Evolutionary conservation across 2,797 vertebrate species (phyloP).

Genomic region (Fringilla coelebs): DNA sequence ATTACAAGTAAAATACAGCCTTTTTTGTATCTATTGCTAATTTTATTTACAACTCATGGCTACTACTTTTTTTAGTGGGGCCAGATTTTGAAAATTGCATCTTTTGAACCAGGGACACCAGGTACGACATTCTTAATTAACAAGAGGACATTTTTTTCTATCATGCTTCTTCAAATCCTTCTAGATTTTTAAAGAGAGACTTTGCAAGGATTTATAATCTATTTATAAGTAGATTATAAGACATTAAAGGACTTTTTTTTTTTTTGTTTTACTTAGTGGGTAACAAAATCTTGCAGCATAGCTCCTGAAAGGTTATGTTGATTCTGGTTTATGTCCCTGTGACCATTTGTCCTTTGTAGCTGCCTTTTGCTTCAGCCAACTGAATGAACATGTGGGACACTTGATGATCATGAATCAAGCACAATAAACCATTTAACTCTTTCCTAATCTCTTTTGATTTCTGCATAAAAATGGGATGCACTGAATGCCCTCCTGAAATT

Average conservation of each 20-base stretch:
- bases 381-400: not conserved
- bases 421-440: not conserved
- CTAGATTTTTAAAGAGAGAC: not conserved
- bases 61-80: not conserved
- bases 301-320: not conserved
- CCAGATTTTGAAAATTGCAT: not conserved
- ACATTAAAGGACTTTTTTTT: not conserved
- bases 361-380: not conserved
- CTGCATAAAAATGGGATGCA: not conserved
- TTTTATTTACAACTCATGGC: not conserved
- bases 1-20: not conserved
- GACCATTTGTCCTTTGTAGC: not conserved
- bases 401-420: fast-evolving
- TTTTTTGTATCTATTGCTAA: not conserved
- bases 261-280: not conserved
- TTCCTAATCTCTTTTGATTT: not conserved
- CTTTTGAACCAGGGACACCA: not conserved
- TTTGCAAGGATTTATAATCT: not conserved
- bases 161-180: not conserved
- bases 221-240: not conserved
- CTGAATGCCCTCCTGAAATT: not conserved
- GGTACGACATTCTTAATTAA: not conserved
- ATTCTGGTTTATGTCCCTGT: not conserved
- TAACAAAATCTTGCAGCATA: not conserved
- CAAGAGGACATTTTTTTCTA: not conserved